These are phyloP conservation scores for Seladonia tumulorum DNA, from an alignment of 2,888 invertebrate species.

Conservation along the genomic window DNA sequence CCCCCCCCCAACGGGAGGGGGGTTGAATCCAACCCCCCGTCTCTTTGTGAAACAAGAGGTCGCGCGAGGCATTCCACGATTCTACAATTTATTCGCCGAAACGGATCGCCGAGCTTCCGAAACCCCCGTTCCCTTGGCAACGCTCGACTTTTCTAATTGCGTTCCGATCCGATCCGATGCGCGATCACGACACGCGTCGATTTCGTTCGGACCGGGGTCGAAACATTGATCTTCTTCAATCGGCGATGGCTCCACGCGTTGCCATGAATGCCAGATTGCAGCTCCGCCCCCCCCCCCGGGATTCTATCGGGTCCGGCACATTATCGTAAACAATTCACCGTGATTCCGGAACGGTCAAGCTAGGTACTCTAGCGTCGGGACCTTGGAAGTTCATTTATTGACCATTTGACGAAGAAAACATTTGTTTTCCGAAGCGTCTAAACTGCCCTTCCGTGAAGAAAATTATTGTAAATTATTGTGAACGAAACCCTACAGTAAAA, in stretches of 20 bases:
- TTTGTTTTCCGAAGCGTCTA: too few relatives aligned
- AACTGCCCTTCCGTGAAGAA: too few relatives aligned
- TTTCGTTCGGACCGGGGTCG: neutral
- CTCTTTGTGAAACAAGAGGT: slow-evolving; percentile 27
- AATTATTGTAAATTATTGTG: too few relatives aligned
- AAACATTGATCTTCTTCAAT: slow-evolving; percentile 4
- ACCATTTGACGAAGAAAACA: too few relatives aligned
- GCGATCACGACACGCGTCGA: neutral
- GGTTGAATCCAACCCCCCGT: neutral
- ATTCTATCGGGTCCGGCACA: slow-evolving; percentile 34
- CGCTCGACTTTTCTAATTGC: slow-evolving; percentile 13
- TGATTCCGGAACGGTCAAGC: neutral
- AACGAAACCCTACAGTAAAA: too few relatives aligned
- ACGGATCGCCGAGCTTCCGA: neutral
- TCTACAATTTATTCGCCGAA: slow-evolving; percentile 11
- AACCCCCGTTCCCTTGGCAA: neutral
- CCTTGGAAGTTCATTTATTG: too few relatives aligned
- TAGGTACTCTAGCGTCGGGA: neutral
- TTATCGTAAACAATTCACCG: neutral
- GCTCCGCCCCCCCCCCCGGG: slow-evolving; percentile 16
- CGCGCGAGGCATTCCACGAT: slow-evolving; percentile 7
- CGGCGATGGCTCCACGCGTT: neutral
- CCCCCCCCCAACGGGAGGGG: too few relatives aligned
- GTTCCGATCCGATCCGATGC: neutral
- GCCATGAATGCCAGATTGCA: neutral